phyloP scores from a whole-genome alignment of 2,113 vertebrate genomes.

The Hyperoodon ampullatus region DNA sequence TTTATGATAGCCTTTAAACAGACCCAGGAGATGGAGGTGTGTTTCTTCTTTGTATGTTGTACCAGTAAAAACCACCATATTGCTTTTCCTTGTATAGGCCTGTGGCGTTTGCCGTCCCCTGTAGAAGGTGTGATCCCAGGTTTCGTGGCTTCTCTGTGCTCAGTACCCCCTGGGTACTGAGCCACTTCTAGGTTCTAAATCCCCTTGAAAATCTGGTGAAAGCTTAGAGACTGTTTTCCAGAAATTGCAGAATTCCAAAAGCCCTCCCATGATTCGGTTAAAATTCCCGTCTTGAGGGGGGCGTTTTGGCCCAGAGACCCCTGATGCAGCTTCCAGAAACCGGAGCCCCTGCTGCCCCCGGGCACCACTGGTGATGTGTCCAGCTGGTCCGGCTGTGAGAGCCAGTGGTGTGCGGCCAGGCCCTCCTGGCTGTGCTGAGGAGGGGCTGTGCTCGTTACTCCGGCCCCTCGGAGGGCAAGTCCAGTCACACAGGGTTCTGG shows the following conservation, averaged over 20 bases:
- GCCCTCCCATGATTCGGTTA: fast-evolving
- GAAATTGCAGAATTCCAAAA: not conserved
- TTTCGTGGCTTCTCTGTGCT: no score
- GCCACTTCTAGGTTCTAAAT: not conserved
- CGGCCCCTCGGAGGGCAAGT: fast-evolving
- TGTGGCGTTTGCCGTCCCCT: fast-evolving
- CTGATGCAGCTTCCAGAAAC: not conserved
- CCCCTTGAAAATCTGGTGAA: not conserved
- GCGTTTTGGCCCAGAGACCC: fast-evolving
- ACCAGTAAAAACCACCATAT: fast-evolving
- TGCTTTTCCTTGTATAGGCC: fast-evolving
- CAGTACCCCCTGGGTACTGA: no score
- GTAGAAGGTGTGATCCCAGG: no score
- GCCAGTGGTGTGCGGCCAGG: not conserved
- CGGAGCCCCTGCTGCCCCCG: fast-evolving
- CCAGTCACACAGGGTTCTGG: not conserved
- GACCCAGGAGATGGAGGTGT: not conserved
- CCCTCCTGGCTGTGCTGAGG: not conserved
- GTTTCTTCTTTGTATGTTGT: no score
- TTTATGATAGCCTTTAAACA: not conserved
- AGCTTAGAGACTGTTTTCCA: not conserved
- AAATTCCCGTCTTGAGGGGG: not conserved
- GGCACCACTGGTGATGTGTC: fast-evolving
- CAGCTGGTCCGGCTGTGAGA: not conserved
- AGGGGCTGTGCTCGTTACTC: fast-evolving